Percentiles rank a stretch among this genome's conserved stretches.
phyloP scores from a whole-genome alignment of 2,888 invertebrate species.

The Cyclophora punctaria region DNA sequence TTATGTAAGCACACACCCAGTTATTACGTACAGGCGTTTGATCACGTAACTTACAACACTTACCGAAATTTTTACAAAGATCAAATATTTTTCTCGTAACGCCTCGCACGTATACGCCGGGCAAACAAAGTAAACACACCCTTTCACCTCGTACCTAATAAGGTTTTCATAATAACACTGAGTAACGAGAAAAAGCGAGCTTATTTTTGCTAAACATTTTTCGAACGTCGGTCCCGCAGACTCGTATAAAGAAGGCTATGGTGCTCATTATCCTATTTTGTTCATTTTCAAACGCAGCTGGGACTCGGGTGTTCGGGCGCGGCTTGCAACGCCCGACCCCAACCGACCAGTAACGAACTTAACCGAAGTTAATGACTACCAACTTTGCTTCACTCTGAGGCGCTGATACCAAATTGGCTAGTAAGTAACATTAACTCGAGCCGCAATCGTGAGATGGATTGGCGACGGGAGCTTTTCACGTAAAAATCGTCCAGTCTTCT shows the following conservation, averaged over 20 bases:
- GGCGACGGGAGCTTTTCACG: slow-evolving; percentile 28
- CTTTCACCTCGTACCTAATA: slow-evolving; percentile 17
- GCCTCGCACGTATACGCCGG: slow-evolving; percentile 7
- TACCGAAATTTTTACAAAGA: slow-evolving; percentile 1
- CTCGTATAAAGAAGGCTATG: slow-evolving; percentile 8
- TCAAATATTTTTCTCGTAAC: slow-evolving; percentile 4
- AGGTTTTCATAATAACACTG: slow-evolving; percentile 17
- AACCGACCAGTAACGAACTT: slow-evolving; percentile 40
- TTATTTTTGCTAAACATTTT: slow-evolving; percentile 21
- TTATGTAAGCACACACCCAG: background rate
- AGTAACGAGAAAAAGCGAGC: slow-evolving; percentile 14
- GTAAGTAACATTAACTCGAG: slow-evolving; percentile 39
- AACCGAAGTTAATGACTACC: slow-evolving; percentile 49
- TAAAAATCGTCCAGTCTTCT: slow-evolving; percentile 23
- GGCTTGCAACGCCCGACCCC: slow-evolving; percentile 25
- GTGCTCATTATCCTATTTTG: slow-evolving; percentile 42
- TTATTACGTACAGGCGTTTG: background rate
- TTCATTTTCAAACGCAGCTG: slow-evolving; percentile 42
- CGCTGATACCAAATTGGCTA: slow-evolving; percentile 37
- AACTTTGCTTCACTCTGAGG: slow-evolving; percentile 26
- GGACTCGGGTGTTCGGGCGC: slow-evolving; percentile 13
- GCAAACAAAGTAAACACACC: slow-evolving; percentile 11
- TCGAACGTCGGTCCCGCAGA: slow-evolving; percentile 11
- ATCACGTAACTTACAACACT: background rate
- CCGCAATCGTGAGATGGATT: slow-evolving; percentile 38